Evolutionary conservation across 2,888 invertebrate genomes (phyloP).

Genomic region (Drosophila colorata): DNA sequence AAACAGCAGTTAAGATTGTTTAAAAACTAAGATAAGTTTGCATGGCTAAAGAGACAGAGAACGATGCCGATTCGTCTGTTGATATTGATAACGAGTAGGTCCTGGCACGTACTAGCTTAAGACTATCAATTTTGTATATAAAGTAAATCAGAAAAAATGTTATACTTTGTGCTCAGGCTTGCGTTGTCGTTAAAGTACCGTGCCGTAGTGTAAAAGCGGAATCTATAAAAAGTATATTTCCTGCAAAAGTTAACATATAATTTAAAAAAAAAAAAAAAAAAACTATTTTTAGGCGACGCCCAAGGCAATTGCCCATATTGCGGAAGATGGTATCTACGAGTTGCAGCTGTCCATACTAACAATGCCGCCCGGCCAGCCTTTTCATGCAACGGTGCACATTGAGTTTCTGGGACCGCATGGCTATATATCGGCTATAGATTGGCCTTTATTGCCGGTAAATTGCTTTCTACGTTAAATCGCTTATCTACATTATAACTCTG

Average conservation of each 20-base stretch:
- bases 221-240: too few species aligned
- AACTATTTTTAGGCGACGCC: slow-evolving; percentile 75
- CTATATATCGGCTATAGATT: slow-evolving; percentile 95
- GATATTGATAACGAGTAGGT: neutral
- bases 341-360: slow-evolving; percentile 86
- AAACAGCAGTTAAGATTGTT: too few species aligned
- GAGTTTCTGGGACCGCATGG: slow-evolving; percentile 92
- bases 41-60: too few species aligned
- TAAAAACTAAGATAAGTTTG: too few species aligned
- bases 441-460: slow-evolving; percentile 92
- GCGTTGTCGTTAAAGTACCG: too few species aligned
- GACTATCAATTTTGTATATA: too few species aligned
- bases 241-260: neutral
- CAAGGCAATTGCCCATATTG: slow-evolving; percentile 87
- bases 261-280: too few species aligned
- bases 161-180: too few species aligned
- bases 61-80: neutral
- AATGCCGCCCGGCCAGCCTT: slow-evolving; percentile 84
- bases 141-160: too few species aligned
- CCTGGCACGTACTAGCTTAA: too few species aligned
- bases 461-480: neutral
- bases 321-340: slow-evolving; percentile 91
- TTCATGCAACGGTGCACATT: slow-evolving; percentile 88
- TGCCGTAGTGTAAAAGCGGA: too few species aligned
- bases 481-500: neutral